Evolutionary conservation across 1,140 invertebrate species (phyloP), one percentile per base, ranked within the genome.

Genomic region (Pseudomyrmex concolor): DNA sequence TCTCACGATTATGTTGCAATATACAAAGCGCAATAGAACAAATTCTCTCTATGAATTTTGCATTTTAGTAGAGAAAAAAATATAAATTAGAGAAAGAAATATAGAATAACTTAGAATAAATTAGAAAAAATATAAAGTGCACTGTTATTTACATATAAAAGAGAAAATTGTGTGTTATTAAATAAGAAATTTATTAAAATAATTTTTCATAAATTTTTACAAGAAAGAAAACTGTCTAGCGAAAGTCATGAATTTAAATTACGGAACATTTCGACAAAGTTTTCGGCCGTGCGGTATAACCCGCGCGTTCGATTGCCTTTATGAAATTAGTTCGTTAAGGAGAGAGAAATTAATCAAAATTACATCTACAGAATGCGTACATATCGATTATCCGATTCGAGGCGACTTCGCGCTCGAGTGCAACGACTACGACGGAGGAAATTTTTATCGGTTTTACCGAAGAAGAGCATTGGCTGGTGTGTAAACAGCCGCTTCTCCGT

Each of bases 381-480:
- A 34, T 76, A 17, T 76, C 15, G 67, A 71, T 80, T 22, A 71
- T 43, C 10, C 68, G 51, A 55, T n/a, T 71, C 8, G 64, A 22
- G 12, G 12, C 8, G 64, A 71, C 57, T 80, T 59, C 54, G 34
- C 54, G 54, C 19, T 80, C 54, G 43, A 25, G 1, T 59, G 43
- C 64, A 19, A 78, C 64, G 64, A 78, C 70, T 70, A 70, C 15
- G 19, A n/a, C 17, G 19, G 1, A 15, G 22, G 76, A 70, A 34
- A 78, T 43, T 80, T 71, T 80, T 57, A 80, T 80, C 54, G 76
- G 76, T 71, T 80, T 71, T 17, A 71, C 22, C 67, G 66, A n/a
- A 48, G 22, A 34, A 45, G 63, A 70, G 57, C 59, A 67, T 76
- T 22, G 17, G 57, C 43, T 15, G 74, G 17, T 17, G 45, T 22